Conservation (phyloP, 1,140 invertebrate genomes). For the Caerostris darwini region DNA sequence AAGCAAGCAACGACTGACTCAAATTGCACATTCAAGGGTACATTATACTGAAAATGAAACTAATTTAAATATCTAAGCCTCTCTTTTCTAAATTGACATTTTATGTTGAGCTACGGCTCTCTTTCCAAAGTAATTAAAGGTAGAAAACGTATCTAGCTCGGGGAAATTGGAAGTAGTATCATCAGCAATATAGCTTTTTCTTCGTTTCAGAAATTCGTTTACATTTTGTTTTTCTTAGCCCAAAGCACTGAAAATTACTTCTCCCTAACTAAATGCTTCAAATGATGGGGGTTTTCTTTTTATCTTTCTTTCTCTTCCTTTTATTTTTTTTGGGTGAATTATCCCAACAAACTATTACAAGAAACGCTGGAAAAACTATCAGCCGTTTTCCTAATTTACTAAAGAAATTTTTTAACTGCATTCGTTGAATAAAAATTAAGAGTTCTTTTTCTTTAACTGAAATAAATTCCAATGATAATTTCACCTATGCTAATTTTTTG, state of each 20-base stretch:
- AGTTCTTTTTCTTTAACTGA: neutral
- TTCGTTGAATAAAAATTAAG: neutral
- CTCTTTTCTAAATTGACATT: slow-evolving; percentile 63
- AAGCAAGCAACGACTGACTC: neutral
- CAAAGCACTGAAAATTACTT: slow-evolving; percentile 4
- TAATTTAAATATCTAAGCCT: slow-evolving; percentile 72
- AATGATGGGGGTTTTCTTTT: neutral
- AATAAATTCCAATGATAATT: neutral
- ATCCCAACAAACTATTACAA: slow-evolving; percentile 20
- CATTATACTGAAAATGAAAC: slow-evolving; percentile 66
- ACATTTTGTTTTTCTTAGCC: slow-evolving; percentile 14
- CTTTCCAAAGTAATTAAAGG: slow-evolving; percentile 55
- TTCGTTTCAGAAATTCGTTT: neutral
- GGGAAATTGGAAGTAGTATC: slow-evolving; percentile 40
- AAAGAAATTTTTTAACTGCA: neutral
- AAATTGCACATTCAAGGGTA: slow-evolving; percentile 55
- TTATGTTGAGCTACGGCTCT: slow-evolving; percentile 39
- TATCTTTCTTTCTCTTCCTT: neutral
- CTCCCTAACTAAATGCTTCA: neutral
- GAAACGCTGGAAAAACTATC: neutral
- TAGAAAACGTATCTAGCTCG: slow-evolving; percentile 11
- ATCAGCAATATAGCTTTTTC: slow-evolving; percentile 44
- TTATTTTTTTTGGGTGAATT: slow-evolving; percentile 18
- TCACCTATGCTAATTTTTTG: neutral
- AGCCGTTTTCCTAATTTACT: neutral